phyloP scores from a whole-genome alignment of 2,888 invertebrate genomes.

The Leptopterna dolabrata region DNA sequence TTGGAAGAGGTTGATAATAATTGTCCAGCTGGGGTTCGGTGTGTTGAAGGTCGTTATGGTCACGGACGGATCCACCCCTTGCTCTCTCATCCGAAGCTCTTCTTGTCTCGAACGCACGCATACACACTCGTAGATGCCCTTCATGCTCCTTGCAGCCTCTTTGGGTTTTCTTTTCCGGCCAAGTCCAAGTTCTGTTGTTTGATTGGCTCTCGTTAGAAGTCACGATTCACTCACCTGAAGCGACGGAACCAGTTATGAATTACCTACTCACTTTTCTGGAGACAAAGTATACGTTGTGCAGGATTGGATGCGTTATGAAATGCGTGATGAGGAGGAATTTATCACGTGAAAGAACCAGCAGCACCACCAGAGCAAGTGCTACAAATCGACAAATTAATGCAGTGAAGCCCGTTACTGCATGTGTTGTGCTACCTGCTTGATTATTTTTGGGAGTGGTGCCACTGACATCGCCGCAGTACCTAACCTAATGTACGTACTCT shows the following conservation, averaged over 20 bases:
- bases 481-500: too few relatives aligned
- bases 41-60: constrained; percentile 42
- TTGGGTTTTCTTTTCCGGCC: background rate
- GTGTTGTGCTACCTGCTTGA: too few relatives aligned
- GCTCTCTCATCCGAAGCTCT: background rate
- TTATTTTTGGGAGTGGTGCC: too few relatives aligned
- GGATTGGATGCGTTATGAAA: too few relatives aligned
- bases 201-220: background rate
- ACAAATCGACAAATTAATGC: too few relatives aligned
- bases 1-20: constrained; percentile 33
- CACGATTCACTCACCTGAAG: background rate
- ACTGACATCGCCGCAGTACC: too few relatives aligned
- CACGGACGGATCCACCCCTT: constrained; percentile 22
- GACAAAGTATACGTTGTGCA: too few relatives aligned
- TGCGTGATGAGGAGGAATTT: too few relatives aligned
- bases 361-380: too few relatives aligned
- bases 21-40: constrained; percentile 30
- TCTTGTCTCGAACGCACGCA: background rate
- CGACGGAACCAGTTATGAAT: background rate
- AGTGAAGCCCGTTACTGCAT: too few relatives aligned
- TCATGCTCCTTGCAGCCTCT: background rate
- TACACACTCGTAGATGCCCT: background rate
- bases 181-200: background rate
- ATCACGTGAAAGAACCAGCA: too few relatives aligned
- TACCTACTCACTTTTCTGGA: background rate